These are phyloP conservation scores for Seriola aureovittata DNA, from an alignment of 2,113 vertebrate genomes.

Conservation along the genomic window DNA sequence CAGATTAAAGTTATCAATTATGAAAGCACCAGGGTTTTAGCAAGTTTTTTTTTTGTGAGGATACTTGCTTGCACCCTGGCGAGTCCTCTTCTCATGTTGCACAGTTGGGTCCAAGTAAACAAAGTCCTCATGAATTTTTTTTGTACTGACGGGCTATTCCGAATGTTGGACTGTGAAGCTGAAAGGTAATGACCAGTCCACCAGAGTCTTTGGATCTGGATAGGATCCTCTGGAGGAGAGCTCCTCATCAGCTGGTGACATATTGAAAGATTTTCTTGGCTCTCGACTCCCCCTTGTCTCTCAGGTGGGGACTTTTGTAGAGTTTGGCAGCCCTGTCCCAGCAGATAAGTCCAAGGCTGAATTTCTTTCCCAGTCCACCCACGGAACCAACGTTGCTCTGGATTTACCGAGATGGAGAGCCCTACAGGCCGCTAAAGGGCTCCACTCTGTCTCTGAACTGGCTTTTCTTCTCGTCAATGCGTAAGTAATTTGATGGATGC, in stretches of 20 bases:
- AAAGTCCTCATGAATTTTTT: not conserved
- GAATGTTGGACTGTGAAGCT: not conserved
- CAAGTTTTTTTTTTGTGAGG: not conserved
- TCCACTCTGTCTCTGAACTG: no score
- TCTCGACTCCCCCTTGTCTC: not conserved
- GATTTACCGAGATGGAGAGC: no score
- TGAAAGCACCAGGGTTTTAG: not conserved
- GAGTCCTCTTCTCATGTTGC: not conserved
- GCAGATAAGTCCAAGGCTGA: no score
- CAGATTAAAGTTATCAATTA: not conserved
- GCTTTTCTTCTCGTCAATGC: no score
- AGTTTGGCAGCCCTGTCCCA: not conserved
- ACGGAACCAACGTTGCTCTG: no score
- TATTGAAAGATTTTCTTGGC: not conserved
- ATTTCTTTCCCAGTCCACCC: no score
- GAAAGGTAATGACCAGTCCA: not conserved
- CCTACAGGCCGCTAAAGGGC: no score
- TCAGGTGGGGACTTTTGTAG: not conserved
- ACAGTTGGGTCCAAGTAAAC: not conserved
- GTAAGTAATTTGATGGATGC: no score
- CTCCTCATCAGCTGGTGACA: not conserved
- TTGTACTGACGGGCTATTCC: not conserved
- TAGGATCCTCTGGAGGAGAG: not conserved
- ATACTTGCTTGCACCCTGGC: not conserved
- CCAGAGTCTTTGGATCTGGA: not conserved